A percentile compares a stretch with the other conserved stretches of the same genome.
Conservation (phyloP, 2,888 invertebrate genomes). For the Seladonia tumulorum region DNA sequence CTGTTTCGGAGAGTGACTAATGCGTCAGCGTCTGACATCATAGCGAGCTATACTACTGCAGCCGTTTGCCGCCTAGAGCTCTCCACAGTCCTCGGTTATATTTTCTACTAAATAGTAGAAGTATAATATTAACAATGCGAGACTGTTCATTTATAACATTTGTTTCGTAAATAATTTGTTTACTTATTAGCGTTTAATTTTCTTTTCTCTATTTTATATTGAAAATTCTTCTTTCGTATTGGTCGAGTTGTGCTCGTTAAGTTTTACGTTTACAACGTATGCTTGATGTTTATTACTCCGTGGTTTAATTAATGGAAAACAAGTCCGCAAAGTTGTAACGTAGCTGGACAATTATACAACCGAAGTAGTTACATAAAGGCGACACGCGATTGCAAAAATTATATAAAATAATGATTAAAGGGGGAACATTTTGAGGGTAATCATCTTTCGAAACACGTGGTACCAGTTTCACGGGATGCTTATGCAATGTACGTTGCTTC, state of each 20-base stretch:
- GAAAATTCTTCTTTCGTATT: background rate
- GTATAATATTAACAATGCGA: background rate
- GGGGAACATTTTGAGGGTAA: background rate
- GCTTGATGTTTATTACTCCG: background rate
- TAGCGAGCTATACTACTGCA: constrained; percentile 18
- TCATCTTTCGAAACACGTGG: background rate
- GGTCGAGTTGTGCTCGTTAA: background rate
- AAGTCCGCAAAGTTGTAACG: background rate
- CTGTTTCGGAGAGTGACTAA: background rate
- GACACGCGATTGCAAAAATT: background rate
- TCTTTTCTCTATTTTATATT: background rate
- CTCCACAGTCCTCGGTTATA: background rate
- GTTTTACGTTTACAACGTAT: background rate
- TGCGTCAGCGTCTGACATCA: background rate
- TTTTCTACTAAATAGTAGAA: background rate
- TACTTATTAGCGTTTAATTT: too few species aligned
- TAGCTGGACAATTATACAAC: background rate
- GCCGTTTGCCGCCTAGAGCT: background rate
- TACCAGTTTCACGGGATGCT: background rate
- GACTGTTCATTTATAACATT: background rate
- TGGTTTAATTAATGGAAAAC: background rate
- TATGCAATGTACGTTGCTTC: background rate
- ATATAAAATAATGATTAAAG: background rate
- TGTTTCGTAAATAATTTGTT: background rate
- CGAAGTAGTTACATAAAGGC: background rate